These are phyloP conservation scores for Sycophila sp. DNA, from an alignment of 1,140 invertebrate species.

Conservation along the genomic window DNA sequence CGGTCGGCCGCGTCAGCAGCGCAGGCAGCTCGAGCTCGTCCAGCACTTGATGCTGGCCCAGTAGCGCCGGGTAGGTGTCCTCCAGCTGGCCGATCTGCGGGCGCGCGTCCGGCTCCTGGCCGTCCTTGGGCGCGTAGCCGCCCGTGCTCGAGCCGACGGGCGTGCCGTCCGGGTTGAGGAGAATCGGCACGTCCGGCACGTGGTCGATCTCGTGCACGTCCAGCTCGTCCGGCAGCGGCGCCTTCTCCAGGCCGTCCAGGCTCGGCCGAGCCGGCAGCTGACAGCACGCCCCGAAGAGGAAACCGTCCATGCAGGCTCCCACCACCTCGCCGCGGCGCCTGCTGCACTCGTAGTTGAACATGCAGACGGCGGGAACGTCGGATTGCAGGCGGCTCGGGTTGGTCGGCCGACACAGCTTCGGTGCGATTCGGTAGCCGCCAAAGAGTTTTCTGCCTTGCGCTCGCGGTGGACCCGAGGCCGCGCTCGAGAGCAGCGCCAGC, in stretches of 20 bases:
- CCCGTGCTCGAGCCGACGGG: conserved; percentile 43
- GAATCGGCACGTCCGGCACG: conserved; percentile 59
- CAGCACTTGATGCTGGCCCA: conserved; percentile 53
- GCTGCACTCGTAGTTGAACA: conserved; percentile 93
- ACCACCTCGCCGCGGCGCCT: conserved; percentile 84
- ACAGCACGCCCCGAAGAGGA: conserved; percentile 91
- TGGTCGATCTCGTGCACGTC: conserved; percentile 57
- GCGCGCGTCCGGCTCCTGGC: conserved; percentile 49
- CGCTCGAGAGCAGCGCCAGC: no score
- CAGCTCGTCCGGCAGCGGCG: conserved; percentile 15
- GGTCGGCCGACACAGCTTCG: conserved; percentile 76
- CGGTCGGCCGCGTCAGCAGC: conserved; percentile 54
- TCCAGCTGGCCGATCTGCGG: conserved; percentile 49
- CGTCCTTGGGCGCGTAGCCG: no score
- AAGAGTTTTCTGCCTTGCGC: conserved; percentile 81
- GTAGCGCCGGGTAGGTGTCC: conserved; percentile 48
- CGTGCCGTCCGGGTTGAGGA: conserved; percentile 57
- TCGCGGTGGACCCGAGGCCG: no score
- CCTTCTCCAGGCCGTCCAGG: conserved; percentile 26
- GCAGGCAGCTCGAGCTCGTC: conserved; percentile 54
- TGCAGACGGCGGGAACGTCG: conserved; percentile 81
- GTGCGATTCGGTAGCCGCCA: conserved; percentile 85
- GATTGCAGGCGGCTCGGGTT: conserved; percentile 60
- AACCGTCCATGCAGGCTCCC: conserved; percentile 90
- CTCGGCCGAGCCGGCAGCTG: conserved; percentile 67